A percentile compares a stretch with the other conserved stretches of the same genome.
These are phyloP conservation scores for Scomber colias DNA, from an alignment of 2,113 vertebrate species.

Conservation along the genomic window DNA sequence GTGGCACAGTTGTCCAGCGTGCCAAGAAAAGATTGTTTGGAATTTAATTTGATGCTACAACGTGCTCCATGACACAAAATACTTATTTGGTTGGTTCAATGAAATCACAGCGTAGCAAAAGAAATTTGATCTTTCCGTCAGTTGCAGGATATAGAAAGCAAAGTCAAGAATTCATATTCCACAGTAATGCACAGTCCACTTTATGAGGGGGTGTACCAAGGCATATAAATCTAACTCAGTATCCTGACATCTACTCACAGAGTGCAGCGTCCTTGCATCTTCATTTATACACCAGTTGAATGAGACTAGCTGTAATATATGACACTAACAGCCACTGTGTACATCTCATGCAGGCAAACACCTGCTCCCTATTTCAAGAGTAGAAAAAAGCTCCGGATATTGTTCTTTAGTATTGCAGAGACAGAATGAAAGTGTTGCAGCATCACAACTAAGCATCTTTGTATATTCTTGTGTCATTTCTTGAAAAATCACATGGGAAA, in stretches of 20 bases:
- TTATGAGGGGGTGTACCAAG: background rate
- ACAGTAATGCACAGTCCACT: background rate
- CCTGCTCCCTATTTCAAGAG: background rate
- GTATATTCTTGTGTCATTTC: background rate
- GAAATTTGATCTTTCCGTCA: background rate
- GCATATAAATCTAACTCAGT: slow-evolving; percentile 1
- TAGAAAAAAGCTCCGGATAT: background rate
- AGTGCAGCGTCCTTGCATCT: background rate
- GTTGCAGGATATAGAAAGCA: background rate
- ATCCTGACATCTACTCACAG: background rate
- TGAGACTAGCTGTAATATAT: background rate
- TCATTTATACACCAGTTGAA: background rate
- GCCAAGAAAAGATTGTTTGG: slow-evolving; percentile 31
- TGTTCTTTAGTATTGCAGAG: background rate
- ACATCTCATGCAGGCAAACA: background rate
- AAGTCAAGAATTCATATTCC: slow-evolving; percentile 7
- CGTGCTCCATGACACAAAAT: slow-evolving; percentile 1
- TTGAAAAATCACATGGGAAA: background rate
- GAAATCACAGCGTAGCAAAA: slow-evolving; percentile 25
- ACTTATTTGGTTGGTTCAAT: background rate
- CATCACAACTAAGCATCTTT: background rate
- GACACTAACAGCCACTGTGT: background rate
- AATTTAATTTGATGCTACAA: slow-evolving; percentile 25
- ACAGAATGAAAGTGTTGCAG: slow-evolving; percentile 10
- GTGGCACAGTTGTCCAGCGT: background rate